Evolutionary conservation across 1,140 invertebrate genomes (phyloP), one percentile per base, ranked within the genome.

Genomic region (Yoshiicerus persimilis): DNA sequence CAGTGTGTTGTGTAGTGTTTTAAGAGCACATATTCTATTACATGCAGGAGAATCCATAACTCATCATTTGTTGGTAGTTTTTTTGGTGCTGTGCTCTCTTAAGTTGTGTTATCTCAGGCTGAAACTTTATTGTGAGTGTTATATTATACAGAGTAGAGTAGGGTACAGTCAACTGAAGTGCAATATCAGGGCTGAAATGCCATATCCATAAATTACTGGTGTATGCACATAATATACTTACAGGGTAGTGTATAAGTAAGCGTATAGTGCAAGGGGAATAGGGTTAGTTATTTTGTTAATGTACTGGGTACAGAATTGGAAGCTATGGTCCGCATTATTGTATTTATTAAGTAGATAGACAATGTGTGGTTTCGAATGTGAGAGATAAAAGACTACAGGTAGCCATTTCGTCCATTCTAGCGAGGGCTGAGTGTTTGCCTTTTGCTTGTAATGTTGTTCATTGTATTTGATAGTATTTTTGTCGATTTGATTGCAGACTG

Each of bases 401-500:
- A 80, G 75, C 32, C 75, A 80, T 80, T 80, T n/a, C 16, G 75
- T 34, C 25, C 11, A 25, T 70, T 13, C 30, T 32, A n/a, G 47
- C 47, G 16, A n/a, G 47, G n/a, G 47, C n/a, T 56, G 47, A 56
- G 47, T 56, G 47, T 56, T 16, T 16, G 47, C 20, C 16, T 4
- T 32, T 38, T n/a, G 11, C 27, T 36, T 36, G 16, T 32, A 80
- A 80, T 36, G 34, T 80, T 56, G 47, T 56, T 56, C n/a, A 56
- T 56, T 56, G 47, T 56, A 56, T 16, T 56, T 80, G 75, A 80
- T 80, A n/a, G 75, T 30, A 84, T 84, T 84, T 47, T 84, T 84
- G 83, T 41, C 13, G 41, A 84, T 84, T 41, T 84, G 83, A 86
- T 86, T 87, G 30, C 66, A 97, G 96, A 96, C 96, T 91, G 96